A percentile compares a stretch with the other conserved stretches of the same genome.
Conservation (phyloP, 2,888 invertebrate genomes). For the Seira musarum region DNA sequence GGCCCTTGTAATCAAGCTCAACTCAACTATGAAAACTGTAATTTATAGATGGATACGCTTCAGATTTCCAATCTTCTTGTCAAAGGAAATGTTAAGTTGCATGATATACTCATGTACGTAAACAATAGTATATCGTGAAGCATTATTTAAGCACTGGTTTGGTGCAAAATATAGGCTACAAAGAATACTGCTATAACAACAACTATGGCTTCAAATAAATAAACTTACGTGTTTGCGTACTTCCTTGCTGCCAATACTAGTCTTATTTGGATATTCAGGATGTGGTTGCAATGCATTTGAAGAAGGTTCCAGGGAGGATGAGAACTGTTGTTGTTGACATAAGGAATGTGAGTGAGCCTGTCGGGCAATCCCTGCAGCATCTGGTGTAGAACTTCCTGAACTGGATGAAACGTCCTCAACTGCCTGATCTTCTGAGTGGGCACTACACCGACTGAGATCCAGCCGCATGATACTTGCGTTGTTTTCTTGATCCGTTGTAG, state of each 20-base stretch:
- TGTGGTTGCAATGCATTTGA: conserved; percentile 49
- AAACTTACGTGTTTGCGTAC: conserved; percentile 49
- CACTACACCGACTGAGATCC: conserved; percentile 60
- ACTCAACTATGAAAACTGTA: too few species aligned
- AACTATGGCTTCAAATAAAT: background rate
- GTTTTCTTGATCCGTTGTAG: conserved; percentile 53
- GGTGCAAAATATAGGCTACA: too few species aligned
- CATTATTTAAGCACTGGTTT: too few species aligned
- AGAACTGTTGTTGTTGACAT: conserved; percentile 36
- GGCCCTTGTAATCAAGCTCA: too few species aligned
- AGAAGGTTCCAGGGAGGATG: conserved; percentile 1
- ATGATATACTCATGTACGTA: too few species aligned
- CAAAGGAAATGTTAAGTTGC: too few species aligned
- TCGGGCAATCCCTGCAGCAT: conserved; percentile 31
- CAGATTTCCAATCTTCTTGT: too few species aligned
- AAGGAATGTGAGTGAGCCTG: conserved; percentile 50
- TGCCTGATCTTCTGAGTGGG: conserved; percentile 46
- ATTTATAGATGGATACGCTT: too few species aligned
- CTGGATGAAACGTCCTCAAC: conserved; percentile 42
- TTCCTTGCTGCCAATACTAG: conserved; percentile 37
- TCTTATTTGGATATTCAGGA: conserved; percentile 47
- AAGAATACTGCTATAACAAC: background rate
- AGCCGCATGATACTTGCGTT: conserved; percentile 47
- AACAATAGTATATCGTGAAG: too few species aligned
- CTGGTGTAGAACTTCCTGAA: conserved; percentile 2